These are phyloP conservation scores for Macaca mulatta DNA, from an alignment of 2,113 vertebrate species.

Conservation along the genomic window DNA sequence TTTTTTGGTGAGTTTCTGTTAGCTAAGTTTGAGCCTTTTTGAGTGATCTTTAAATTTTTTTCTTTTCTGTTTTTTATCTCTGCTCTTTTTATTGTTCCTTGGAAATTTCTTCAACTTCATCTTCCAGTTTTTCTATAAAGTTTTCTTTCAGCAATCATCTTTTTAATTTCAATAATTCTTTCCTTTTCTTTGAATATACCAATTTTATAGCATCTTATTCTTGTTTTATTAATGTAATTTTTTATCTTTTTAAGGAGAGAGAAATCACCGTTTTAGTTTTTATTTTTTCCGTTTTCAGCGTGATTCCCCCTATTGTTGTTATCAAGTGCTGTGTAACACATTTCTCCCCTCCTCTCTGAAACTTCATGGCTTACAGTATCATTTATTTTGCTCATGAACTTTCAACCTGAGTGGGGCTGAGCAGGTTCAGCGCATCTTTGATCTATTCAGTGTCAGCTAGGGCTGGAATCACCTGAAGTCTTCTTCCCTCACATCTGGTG, in stretches of 20 bases:
- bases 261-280: neutral
- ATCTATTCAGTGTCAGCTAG: neutral
- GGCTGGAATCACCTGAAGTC: neutral
- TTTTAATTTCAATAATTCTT: neutral
- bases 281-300: neutral
- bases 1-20: neutral
- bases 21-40: neutral
- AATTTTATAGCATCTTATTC: neutral
- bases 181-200: neutral
- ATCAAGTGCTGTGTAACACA: neutral
- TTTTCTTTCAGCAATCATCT: neutral
- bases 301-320: neutral
- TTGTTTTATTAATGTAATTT: neutral
- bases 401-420: neutral
- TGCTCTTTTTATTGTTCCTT: neutral
- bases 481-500: neutral
- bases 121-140: neutral
- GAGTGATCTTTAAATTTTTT: neutral
- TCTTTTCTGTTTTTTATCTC: neutral
- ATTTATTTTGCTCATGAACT: neutral
- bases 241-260: neutral
- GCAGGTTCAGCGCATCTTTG: neutral
- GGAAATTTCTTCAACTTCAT: neutral
- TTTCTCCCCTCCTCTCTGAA: no score
- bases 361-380: neutral